Conservation (phyloP, 2,797 vertebrate species). For the Chloroceryle inda region DNA sequence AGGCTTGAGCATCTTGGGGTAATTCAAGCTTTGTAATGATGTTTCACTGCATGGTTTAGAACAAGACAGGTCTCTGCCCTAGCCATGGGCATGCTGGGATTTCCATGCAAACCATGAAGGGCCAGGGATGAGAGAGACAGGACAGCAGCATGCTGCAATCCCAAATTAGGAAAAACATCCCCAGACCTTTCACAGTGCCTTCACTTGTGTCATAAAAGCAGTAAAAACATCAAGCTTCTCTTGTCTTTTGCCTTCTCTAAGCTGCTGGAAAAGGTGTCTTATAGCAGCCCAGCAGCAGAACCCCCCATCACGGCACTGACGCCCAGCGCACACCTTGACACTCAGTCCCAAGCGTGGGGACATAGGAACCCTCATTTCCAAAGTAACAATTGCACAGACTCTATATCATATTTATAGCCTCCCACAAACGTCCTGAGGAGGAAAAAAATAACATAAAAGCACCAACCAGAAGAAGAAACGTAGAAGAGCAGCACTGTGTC, state of each 20-base stretch:
- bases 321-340: not conserved
- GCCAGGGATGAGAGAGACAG: not conserved
- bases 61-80: not conserved
- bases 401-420: not conserved
- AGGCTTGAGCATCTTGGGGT: not conserved
- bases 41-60: not conserved
- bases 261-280: not conserved
- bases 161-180: not conserved
- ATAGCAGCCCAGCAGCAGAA: not conserved
- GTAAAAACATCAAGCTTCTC: not conserved
- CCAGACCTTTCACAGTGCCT: not conserved
- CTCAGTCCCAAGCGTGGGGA: not conserved
- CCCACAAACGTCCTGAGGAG: not conserved
- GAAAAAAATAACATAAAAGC: not conserved
- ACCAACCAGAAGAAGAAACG: not conserved
- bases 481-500: not conserved
- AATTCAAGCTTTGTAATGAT: not conserved
- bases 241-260: not conserved
- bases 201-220: not conserved
- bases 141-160: not conserved
- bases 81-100: not conserved
- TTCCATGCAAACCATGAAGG: not conserved
- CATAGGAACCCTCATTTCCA: not conserved
- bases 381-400: not conserved
- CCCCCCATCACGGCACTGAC: fast-evolving